Evolutionary conservation across 2,888 invertebrate species (phyloP).

Genomic region (Didymodactylos carnosus): DNA sequence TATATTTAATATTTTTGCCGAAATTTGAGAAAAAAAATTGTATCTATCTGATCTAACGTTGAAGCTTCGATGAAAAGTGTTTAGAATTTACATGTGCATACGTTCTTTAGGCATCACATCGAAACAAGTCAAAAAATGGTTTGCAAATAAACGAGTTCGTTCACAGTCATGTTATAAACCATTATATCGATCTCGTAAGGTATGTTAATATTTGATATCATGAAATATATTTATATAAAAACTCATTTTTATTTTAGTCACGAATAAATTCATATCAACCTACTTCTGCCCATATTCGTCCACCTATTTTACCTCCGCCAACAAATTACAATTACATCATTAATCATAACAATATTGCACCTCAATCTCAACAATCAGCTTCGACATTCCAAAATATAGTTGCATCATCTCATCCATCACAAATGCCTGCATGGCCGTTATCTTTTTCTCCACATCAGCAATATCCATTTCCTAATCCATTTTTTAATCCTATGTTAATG

Average conservation of each 20-base stretch:
- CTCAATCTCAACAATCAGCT: not conserved
- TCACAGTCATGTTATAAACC: slow-evolving; percentile 12
- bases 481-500: not conserved
- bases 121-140: slow-evolving; percentile 16
- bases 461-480: too few species aligned
- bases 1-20: too few species aligned
- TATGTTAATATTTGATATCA: not conserved
- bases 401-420: too few species aligned
- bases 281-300: not conserved
- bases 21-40: too few species aligned
- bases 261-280: too few species aligned
- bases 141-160: slow-evolving; percentile 13
- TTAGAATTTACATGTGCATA: too few species aligned
- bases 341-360: not conserved
- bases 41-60: too few species aligned
- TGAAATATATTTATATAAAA: not conserved
- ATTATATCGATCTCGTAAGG: slow-evolving; percentile 4
- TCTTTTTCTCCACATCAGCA: too few species aligned
- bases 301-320: not conserved
- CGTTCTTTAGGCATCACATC: not conserved
- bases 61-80: too few species aligned
- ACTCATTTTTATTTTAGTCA: not conserved
- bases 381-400: too few species aligned
- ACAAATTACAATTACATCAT: not conserved
- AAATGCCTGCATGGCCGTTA: too few species aligned